Conservation (phyloP, 1,140 invertebrate genomes). For the Cherax quadricarinatus region DNA sequence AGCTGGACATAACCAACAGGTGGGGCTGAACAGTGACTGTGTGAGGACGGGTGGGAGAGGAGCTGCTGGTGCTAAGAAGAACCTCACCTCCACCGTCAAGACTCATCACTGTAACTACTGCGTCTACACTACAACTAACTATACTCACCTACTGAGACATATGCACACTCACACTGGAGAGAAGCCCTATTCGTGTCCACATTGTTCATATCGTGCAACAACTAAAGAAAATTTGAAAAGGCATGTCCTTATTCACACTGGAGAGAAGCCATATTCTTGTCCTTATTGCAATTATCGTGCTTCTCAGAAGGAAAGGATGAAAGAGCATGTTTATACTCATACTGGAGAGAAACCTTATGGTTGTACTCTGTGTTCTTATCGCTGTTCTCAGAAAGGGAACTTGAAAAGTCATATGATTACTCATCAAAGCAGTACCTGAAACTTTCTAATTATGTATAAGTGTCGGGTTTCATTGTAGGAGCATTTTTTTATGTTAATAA, state of each 20-base stretch:
- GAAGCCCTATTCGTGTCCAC: conserved; percentile 61
- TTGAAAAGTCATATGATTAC: conserved; percentile 61
- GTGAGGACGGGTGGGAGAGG: conserved; percentile 62
- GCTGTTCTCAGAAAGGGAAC: conserved; percentile 63
- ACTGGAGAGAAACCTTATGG: conserved; percentile 60
- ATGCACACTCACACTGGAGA: conserved; percentile 62
- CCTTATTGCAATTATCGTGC: conserved; percentile 57
- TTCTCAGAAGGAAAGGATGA: conserved; percentile 65
- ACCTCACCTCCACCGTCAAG: conserved; percentile 52
- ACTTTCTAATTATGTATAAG: neutral
- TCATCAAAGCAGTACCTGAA: conserved; percentile 38
- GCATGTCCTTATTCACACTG: conserved; percentile 59
- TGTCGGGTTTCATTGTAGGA: neutral
- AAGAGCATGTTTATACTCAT: conserved; percentile 63
- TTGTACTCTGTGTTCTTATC: conserved; percentile 45
- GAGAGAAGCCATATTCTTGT: conserved; percentile 60
- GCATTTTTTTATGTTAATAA: neutral
- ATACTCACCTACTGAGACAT: conserved; percentile 55
- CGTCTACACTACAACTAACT: conserved; percentile 62
- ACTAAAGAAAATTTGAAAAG: conserved; percentile 62
- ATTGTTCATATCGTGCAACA: conserved; percentile 57
- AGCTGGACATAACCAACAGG: conserved; percentile 66
- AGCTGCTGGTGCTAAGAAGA: conserved; percentile 46
- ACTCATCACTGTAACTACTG: conserved; percentile 67
- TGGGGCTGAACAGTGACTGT: conserved; percentile 58